These are phyloP conservation scores for Drosophila suzukii DNA, from an alignment of 1,140 invertebrate species.

Conservation along the genomic window DNA sequence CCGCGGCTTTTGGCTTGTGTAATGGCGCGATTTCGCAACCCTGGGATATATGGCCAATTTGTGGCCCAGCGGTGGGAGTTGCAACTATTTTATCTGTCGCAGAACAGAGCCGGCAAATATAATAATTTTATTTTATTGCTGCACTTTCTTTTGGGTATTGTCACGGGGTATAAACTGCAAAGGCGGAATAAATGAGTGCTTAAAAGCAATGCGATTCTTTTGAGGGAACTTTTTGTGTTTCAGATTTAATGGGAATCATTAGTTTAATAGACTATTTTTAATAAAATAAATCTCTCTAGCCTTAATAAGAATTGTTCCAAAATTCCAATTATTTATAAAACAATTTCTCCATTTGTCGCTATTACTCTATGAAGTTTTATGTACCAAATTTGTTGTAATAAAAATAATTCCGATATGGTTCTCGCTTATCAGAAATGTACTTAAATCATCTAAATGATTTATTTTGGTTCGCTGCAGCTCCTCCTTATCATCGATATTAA, in stretches of 20 bases:
- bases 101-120: constrained; percentile 19
- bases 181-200: constrained; percentile 2
- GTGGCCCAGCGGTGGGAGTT: constrained; percentile 33
- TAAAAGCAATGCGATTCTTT: neutral
- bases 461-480: neutral
- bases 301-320: no score
- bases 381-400: no score
- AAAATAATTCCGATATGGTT: no score
- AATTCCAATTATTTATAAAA: no score
- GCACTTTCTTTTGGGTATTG: neutral
- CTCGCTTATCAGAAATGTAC: neutral
- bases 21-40: constrained; percentile 29
- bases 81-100: constrained; percentile 48
- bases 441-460: neutral
- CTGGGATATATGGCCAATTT: constrained; percentile 40
- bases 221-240: no score
- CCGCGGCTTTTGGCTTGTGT: constrained; percentile 29
- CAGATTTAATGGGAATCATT: no score
- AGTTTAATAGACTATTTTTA: no score
- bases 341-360: no score
- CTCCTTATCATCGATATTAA: neutral
- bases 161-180: constrained; percentile 2
- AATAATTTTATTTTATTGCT: constrained; percentile 46
- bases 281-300: no score
- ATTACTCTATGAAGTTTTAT: no score